Evolutionary conservation across 2,113 vertebrate species (phyloP).

Genomic region (Nothobranchius kuhntae): DNA sequence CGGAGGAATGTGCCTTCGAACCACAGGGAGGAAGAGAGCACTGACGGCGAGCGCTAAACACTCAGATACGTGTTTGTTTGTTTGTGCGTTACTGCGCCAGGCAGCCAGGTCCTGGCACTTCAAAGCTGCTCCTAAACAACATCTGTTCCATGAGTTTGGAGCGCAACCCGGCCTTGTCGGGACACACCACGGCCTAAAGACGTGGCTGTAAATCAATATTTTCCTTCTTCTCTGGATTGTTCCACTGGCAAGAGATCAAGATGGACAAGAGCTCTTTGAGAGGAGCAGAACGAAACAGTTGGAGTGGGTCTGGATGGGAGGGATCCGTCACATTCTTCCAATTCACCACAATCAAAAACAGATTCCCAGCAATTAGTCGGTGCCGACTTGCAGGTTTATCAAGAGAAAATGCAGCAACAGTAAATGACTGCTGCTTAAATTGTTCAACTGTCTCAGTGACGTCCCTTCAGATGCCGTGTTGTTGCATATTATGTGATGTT

Average conservation of each 20-base stretch:
- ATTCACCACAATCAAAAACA: constrained; percentile 74
- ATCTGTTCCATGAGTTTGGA: constrained; percentile 58
- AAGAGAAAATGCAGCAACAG: constrained; percentile 35
- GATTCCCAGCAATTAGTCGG: constrained; percentile 65
- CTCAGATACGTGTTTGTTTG: constrained; percentile 61
- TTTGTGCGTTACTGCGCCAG: constrained; percentile 58
- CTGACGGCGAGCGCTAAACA: constrained; percentile 61
- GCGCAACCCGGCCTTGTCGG: constrained; percentile 30
- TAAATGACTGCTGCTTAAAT: constrained; percentile 25
- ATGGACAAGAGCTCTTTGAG: constrained; percentile 63
- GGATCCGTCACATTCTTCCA: constrained; percentile 59
- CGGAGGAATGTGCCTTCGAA: constrained; percentile 68
- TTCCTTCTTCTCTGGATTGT: constrained; percentile 67
- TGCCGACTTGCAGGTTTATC: constrained; percentile 46
- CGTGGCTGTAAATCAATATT: constrained; percentile 74
- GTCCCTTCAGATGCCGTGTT: background rate
- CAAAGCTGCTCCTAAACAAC: constrained; percentile 50
- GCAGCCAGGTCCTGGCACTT: constrained; percentile 33
- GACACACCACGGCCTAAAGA: constrained; percentile 55
- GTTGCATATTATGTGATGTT: too few species aligned
- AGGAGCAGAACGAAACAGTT: constrained; percentile 35
- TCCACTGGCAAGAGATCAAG: constrained; percentile 69
- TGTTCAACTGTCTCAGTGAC: constrained; percentile 2
- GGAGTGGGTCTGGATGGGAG: constrained; percentile 50
- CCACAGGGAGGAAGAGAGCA: constrained; percentile 61